Evolutionary conservation across 1,140 invertebrate species (phyloP).

Genomic region (Hylaeus volcanicus): DNA sequence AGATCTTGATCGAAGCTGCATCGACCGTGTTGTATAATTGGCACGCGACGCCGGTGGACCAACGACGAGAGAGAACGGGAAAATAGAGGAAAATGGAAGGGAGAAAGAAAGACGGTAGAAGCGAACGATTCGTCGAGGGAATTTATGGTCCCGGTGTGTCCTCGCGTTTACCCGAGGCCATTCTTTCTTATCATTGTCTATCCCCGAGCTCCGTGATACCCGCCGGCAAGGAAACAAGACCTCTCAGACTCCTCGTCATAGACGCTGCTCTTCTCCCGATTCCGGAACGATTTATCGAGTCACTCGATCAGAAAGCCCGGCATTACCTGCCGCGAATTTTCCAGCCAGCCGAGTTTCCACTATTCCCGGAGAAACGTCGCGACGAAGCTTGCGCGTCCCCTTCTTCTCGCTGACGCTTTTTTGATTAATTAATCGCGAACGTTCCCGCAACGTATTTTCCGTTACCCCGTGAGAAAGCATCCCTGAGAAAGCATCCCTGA

Average conservation of each 20-base stretch:
- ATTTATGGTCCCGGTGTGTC: constrained; percentile 57
- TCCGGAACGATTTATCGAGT: constrained; percentile 18
- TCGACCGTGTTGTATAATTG: not conserved
- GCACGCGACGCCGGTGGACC: not conserved
- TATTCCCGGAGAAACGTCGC: not conserved
- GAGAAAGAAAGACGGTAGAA: constrained; percentile 15
- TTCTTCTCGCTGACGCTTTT: not conserved
- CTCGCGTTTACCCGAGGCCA: constrained; percentile 38
- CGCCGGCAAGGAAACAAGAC: constrained; percentile 26
- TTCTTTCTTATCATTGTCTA: constrained; percentile 63
- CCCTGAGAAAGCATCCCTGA: no score
- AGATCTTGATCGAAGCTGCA: not conserved
- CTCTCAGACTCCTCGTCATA: constrained; percentile 28
- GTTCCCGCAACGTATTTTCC: not conserved
- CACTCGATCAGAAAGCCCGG: constrained; percentile 5
- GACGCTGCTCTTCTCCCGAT: not conserved
- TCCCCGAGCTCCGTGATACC: constrained; percentile 29
- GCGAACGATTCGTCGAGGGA: constrained; percentile 40
- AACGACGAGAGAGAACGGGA: no score
- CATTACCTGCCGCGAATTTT: constrained; percentile 26
- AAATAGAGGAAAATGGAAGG: constrained; percentile 2
- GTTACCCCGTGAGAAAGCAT: no score
- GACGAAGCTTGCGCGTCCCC: not conserved
- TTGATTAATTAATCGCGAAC: not conserved
- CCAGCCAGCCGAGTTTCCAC: not conserved